Percentiles rank a stretch among this genome's conserved stretches.
phyloP scores from a whole-genome alignment of 2,113 vertebrate species.

The Gallinago jamesoni region DNA sequence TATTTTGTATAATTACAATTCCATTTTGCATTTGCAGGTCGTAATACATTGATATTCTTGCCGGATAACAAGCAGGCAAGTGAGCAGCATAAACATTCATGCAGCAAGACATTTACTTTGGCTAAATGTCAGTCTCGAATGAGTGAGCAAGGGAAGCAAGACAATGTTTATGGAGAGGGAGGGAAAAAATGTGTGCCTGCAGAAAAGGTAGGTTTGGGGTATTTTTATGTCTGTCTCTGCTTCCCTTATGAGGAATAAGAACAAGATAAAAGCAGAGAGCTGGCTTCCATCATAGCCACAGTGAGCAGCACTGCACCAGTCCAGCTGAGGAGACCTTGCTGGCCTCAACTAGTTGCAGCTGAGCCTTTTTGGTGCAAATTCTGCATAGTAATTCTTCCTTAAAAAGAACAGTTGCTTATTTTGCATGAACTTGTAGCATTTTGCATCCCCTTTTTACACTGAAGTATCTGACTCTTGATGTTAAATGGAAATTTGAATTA shows the following conservation, averaged over 20 bases:
- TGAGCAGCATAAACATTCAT: not conserved
- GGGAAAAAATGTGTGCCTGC: not conserved
- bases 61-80: not conserved
- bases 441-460: not conserved
- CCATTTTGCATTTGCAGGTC: not conserved
- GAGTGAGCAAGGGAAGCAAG: not conserved
- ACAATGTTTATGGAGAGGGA: not conserved
- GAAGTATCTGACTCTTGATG: not conserved
- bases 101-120: not conserved
- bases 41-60: not conserved
- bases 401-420: not conserved
- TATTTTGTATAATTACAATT: not conserved
- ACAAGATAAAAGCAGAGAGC: fast-evolving
- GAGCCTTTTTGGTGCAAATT: not conserved
- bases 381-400: not conserved
- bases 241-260: not conserved
- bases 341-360: not conserved
- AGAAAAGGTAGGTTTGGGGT: not conserved
- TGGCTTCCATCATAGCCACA: too few relatives aligned
- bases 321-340: not conserved
- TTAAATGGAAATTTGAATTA: not conserved
- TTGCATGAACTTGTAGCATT: not conserved
- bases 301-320: not conserved
- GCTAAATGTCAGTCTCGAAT: not conserved
- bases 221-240: not conserved